Evolutionary conservation across 1,140 invertebrate genomes (phyloP).

Genomic region (Plutomurus gul): DNA sequence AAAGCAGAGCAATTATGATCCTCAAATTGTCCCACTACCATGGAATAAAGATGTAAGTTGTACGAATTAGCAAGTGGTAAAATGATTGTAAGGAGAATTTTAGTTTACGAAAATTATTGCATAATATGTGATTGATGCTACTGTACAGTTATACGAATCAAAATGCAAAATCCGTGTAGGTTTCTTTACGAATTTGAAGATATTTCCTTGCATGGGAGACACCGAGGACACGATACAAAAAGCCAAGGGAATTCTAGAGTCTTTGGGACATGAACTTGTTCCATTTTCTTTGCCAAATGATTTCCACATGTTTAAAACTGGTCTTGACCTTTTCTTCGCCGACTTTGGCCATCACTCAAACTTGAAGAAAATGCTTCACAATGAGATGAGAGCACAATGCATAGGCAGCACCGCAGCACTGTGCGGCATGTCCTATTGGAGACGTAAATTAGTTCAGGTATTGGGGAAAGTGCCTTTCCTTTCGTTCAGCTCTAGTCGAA

Average conservation of each 20-base stretch:
- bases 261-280: conserved; percentile 42
- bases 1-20: conserved; percentile 49
- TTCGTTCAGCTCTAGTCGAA: background rate
- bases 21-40: conserved; percentile 44
- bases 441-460: background rate
- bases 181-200: conserved; percentile 33
- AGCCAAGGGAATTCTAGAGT: conserved; percentile 38
- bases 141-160: conserved; percentile 34
- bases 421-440: background rate
- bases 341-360: conserved; percentile 38
- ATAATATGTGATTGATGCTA: background rate
- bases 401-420: background rate
- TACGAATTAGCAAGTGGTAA: background rate
- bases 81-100: background rate
- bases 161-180: conserved; percentile 38
- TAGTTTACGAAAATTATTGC: background rate
- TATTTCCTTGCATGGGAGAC: conserved; percentile 43
- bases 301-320: background rate
- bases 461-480: background rate
- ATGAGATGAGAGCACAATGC: background rate
- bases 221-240: conserved; percentile 35
- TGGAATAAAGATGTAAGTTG: conserved; percentile 46
- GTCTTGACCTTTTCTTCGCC: conserved; percentile 9
- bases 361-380: background rate
- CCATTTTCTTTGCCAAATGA: conserved; percentile 42